These are phyloP conservation scores for Sisor rabdophorus DNA, from an alignment of 2,113 vertebrate species.

Conservation along the genomic window DNA sequence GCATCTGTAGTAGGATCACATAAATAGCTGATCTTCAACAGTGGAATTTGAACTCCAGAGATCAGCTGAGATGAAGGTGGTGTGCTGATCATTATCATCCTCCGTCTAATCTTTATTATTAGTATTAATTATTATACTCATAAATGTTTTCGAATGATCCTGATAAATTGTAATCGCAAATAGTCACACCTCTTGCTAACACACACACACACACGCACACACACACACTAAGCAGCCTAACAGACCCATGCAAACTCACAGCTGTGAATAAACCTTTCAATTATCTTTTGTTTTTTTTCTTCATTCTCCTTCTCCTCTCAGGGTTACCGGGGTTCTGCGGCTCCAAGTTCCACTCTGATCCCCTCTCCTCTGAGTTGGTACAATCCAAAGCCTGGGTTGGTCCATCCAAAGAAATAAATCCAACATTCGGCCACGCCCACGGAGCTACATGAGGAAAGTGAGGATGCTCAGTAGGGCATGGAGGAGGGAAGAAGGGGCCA, in stretches of 20 bases:
- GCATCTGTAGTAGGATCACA: background rate
- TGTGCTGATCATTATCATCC: background rate
- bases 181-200: background rate
- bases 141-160: background rate
- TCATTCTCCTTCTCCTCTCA: background rate
- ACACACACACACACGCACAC: background rate
- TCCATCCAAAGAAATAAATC: background rate
- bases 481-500: slow-evolving; percentile 4
- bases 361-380: background rate
- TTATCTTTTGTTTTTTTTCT: slow-evolving; percentile 1
- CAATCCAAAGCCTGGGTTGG: background rate
- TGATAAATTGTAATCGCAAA: background rate
- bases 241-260: background rate
- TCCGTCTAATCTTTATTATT: background rate
- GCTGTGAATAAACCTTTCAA: background rate
- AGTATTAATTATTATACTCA: background rate
- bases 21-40: background rate
- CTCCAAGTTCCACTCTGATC: background rate
- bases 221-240: background rate
- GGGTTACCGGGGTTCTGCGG: background rate
- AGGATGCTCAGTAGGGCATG: background rate
- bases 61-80: background rate
- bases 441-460: slow-evolving; percentile 13
- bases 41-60: too few relatives aligned
- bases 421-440: slow-evolving; percentile 23